Base-by-base conservation (phyloP, 2,888 invertebrate species). In the Gerosis bhagava region DNA sequence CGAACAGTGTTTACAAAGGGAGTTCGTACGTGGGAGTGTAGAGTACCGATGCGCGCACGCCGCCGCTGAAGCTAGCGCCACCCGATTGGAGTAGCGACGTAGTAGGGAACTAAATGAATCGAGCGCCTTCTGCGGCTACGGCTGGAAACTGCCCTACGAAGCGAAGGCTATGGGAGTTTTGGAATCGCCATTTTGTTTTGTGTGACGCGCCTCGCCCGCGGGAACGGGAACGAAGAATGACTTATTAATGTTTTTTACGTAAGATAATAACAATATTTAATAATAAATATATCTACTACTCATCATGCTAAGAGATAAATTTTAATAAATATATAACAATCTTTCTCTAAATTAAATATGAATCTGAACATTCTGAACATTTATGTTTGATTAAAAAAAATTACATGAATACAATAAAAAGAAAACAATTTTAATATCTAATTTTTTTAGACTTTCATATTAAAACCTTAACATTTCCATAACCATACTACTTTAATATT, bases 21-120 rank as follows among this genome's bases (percentile, higher is more conserved):
- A 75, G 69, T 59, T 63, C 77, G 73, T 72, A 81, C 81, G 86
- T 83, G 82, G 83, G 87, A 83, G 86, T 86, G 84, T 77, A 69
- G 4, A 32, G 62, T n/a, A n/a, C n/a, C 60, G 65, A 59, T 56
- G 67, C 73, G 77, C 68, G 60, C 64, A 61, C 67, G 64, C 57
- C 47, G 59, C 50, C 12, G 51, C 63, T 67, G 69, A 72, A 65
- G 60, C 61, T 53, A 73, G 80, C 83, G 81, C 83, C 73, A 48
- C n/a, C n/a, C n/a, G n/a, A 51, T 56, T 49, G 54, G 60, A 60
- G 59, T 56, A 42, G 71, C 69, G 80, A 73, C 66, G 67, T 67
- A 79, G 77, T 67, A 58, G 56, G 60, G 76, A 87, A 87, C 89
- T 88, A 84, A 73, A 28, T 32, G 28, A 36, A 3, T 3, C 31